Conservation (phyloP, 1,140 invertebrate genomes). For the Lepidurus arcticus region DNA sequence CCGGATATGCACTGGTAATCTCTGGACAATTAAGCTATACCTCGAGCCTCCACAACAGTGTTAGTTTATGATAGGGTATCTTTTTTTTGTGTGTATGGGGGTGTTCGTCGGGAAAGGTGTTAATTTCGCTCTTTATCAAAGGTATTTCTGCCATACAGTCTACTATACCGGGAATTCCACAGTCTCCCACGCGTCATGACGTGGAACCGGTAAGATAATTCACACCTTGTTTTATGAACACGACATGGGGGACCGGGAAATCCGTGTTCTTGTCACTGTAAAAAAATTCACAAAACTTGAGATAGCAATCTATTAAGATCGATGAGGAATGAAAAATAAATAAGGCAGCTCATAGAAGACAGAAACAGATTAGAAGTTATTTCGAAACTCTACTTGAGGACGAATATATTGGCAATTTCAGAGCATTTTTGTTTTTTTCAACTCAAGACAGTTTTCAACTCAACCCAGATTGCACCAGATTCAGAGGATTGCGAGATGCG, state of each 20-base stretch:
- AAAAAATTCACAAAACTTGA: not conserved
- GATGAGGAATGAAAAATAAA: too few relatives aligned
- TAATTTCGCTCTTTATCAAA: slow-evolving; percentile 19
- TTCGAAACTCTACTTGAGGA: too few relatives aligned
- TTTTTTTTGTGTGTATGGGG: too few relatives aligned
- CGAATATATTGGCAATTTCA: too few relatives aligned
- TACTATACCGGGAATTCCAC: not conserved
- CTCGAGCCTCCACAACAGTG: too few relatives aligned
- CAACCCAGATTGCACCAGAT: not conserved
- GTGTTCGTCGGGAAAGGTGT: not conserved
- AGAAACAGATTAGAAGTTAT: too few relatives aligned
- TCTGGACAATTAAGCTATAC: too few relatives aligned
- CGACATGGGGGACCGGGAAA: not conserved
- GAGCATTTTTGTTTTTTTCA: not conserved
- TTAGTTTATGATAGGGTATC: too few relatives aligned
- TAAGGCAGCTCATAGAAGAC: too few relatives aligned
- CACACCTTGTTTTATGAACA: not conserved
- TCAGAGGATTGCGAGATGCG: not conserved
- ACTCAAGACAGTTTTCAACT: not conserved
- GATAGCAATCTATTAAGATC: not conserved
- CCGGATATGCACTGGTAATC: too few relatives aligned
- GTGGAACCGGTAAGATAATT: not conserved
- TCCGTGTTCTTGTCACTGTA: not conserved
- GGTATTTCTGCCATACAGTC: not conserved
- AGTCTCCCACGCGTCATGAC: not conserved